Evolutionary conservation across 2,888 invertebrate genomes (phyloP), one percentile per base, ranked within the genome.

Genomic region (Fabriciana adippe): DNA sequence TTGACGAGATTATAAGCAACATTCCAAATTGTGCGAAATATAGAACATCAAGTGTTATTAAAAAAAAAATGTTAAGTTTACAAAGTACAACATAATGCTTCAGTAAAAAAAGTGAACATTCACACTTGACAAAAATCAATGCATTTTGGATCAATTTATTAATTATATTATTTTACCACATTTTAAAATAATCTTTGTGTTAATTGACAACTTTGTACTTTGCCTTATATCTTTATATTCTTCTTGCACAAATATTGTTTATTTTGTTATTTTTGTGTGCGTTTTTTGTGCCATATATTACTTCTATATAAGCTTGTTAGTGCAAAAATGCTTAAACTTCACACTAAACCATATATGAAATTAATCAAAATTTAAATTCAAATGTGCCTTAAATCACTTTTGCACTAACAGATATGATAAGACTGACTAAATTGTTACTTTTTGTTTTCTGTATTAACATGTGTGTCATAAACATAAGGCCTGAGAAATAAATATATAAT

Each of bases 401-500:
- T 66, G 60, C 48, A 66, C 26, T 47, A 48, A 61, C 55, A 55
- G 41, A 51, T 55, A 55, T 51, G 59, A 64, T 61, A 61, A 70
- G 69, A 70, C 69, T 70, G 69, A 70, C 51, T 64, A 48, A 59
- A 64, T 51, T 64, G 51, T 70, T 67, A 64, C 54, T 47, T 60
- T 35, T 66, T 66, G 50, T 60, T 69, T 69, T 66, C 48, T 69
- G 53, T 50, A 21, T 14, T 61, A 61, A 50, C 51, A 61, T 53
- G 61, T 53, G 50, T 61, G 51, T 51, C 15, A 51, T 21, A 18
- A n/a, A 31, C 41, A 61, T 50, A 51, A 53, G 18, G 41, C 41
- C 50, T 53, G 50, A 53, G 31, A 61, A 61, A 53, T 61, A 53
- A 61, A 59, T 48, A 13, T 11, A 59, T 59, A 31, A 48, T 48